Evolutionary conservation across 37 sponge, comb jelly and placozoan species (phyloP), one percentile per base, ranked within the genome.

Genomic region (Chondrilla cf. caribensis): DNA sequence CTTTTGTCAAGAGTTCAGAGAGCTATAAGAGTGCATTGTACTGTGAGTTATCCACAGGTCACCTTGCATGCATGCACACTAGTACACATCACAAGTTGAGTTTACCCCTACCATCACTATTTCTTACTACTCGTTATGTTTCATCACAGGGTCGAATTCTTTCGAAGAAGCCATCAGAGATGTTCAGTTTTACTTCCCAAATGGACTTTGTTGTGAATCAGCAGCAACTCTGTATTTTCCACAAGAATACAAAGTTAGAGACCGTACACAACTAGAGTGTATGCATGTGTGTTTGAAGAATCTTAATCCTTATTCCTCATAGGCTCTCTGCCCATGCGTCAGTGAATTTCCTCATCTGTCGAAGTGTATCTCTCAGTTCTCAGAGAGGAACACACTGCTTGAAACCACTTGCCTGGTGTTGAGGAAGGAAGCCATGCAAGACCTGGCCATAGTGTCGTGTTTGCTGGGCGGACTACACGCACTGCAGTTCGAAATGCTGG

Each of bases 141-240:
- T 47, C 51, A 11, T 47, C 11, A 9, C 21, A 90, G 91, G 77
- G 44, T 83, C 91, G 9, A 26, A 29, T 6, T 47, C 44, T n/a
- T 90, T 84, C 43, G 39, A 47, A 22, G 42, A 37, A 37, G 87
- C 87, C 0, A 38, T 86, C 18, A 25, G 47, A 0, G 84, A 86
- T 39, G 44, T 87, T 5, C 60, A 86, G 33, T 60, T 21, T n/a
- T 76, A 80, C 78, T 90, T 90, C 43, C 82, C 91, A 2, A 44
- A 42, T 58, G 91, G 91, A 18, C 25, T 90, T 15, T 83, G 72
- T 26, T 62, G 81, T 35, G 28, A 38, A 21, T 21, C 70, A 40
- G 35, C 28, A 18, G 26, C 70, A 19, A 54, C 54, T 41, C 75
- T n/a, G 25, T 62, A 47, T 47, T 47, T 47, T 11, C 11, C 51